phyloP scores from a whole-genome alignment of 2,888 invertebrate species.

The Boloria selene region DNA sequence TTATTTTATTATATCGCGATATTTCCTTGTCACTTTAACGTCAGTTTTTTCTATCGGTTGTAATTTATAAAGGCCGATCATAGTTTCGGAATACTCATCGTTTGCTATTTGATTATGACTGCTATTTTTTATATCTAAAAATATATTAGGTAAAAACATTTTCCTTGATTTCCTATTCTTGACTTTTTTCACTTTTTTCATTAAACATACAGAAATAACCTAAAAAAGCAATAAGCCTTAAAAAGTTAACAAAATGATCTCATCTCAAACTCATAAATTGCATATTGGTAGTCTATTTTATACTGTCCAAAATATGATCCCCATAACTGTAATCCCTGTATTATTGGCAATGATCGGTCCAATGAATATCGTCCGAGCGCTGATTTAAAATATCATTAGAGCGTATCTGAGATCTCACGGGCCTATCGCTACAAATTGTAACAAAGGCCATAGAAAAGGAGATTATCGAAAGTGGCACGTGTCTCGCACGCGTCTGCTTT shows the following conservation, averaged over 20 bases:
- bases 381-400: slow-evolving; percentile 81
- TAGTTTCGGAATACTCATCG: neutral
- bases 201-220: neutral
- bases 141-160: neutral
- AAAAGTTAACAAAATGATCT: neutral
- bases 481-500: slow-evolving; percentile 73
- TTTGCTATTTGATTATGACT: neutral
- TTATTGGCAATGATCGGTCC: slow-evolving; percentile 32
- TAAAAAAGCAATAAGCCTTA: neutral
- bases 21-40: slow-evolving; percentile 78
- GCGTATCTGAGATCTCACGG: slow-evolving; percentile 75
- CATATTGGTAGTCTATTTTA: slow-evolving; percentile 8
- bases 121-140: neutral
- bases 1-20: slow-evolving; percentile 79
- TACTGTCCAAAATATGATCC: slow-evolving; percentile 9
- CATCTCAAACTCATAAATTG: neutral
- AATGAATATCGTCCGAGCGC: slow-evolving; percentile 54
- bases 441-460: slow-evolving; percentile 78
- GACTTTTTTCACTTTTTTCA: no score
- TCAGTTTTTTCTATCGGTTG: slow-evolving; percentile 41
- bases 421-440: slow-evolving; percentile 77
- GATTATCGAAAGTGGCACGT: slow-evolving; percentile 78
- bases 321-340: slow-evolving; percentile 28
- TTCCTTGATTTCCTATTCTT: no score
- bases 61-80: slow-evolving; percentile 11